Evolutionary conservation across 2,888 invertebrate species (phyloP).

Genomic region (Trilocha varians): DNA sequence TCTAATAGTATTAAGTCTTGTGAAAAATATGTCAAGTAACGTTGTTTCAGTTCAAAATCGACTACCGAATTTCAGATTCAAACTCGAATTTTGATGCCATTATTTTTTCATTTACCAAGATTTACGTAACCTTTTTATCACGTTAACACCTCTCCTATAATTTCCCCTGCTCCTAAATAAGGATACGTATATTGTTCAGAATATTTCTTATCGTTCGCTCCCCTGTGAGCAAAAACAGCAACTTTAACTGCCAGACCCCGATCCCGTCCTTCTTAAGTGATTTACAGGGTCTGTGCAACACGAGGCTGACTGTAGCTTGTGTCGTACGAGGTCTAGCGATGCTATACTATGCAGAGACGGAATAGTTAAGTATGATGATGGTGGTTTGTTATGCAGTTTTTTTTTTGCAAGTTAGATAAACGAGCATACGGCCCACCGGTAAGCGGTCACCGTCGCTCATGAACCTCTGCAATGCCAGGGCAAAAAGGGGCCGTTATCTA

Average conservation of each 20-base stretch:
- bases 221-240: constrained; percentile 55
- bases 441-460: no score
- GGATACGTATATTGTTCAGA: constrained; percentile 40
- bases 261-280: constrained; percentile 58
- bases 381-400: no score
- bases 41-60: no score
- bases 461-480: no score
- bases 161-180: constrained; percentile 22
- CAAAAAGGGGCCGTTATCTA: no score
- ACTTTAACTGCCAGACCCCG: constrained; percentile 46
- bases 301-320: constrained; percentile 28
- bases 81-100: no score
- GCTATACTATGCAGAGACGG: background rate
- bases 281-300: constrained; percentile 58
- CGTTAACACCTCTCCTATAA: constrained; percentile 16
- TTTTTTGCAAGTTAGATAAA: no score
- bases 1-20: no score
- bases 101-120: constrained; percentile 12
- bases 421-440: no score
- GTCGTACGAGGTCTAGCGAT: background rate
- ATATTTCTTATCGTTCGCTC: constrained; percentile 52
- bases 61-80: no score
- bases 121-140: constrained; percentile 11
- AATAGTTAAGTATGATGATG: no score
- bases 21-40: no score